Conservation (phyloP, 1,140 invertebrate species). For the Harpegnathos saltator region DNA sequence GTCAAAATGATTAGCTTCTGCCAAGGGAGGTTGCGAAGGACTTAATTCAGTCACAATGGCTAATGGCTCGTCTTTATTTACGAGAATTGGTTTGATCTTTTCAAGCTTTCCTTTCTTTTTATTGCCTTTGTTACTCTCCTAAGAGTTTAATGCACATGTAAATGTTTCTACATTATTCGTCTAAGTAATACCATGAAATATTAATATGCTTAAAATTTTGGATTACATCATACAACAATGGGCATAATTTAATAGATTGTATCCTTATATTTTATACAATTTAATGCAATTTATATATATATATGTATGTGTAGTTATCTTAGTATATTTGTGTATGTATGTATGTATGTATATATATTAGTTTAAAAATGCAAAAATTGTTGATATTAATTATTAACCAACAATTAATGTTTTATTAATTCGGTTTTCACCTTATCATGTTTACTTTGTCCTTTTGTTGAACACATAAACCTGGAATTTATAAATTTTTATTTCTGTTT, state of each 20-base stretch:
- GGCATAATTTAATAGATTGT: slow-evolving; percentile 32
- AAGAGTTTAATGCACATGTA: slow-evolving; percentile 74
- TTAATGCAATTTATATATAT: slow-evolving; percentile 4
- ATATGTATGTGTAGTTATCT: not conserved
- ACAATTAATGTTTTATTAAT: slow-evolving; percentile 49
- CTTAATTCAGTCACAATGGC: slow-evolving; percentile 79
- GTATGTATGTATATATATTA: not conserved
- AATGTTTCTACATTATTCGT: slow-evolving; percentile 59
- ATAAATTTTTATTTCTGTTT: slow-evolving; percentile 57
- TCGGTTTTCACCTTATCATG: slow-evolving; percentile 74
- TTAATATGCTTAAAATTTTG: slow-evolving; percentile 38
- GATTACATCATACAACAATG: slow-evolving; percentile 62
- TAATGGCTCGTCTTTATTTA: slow-evolving; percentile 88
- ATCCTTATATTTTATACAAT: slow-evolving; percentile 5
- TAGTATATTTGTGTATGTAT: too few relatives aligned
- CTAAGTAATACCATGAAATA: slow-evolving; percentile 16
- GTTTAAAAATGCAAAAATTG: not conserved
- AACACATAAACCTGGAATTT: slow-evolving; percentile 79
- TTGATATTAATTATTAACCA: slow-evolving; percentile 16
- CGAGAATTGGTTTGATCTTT: slow-evolving; percentile 88
- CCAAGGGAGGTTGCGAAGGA: slow-evolving; percentile 74
- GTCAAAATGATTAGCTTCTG: slow-evolving; percentile 91
- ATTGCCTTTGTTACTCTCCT: slow-evolving; percentile 82
- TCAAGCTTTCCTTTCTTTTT: slow-evolving; percentile 87
- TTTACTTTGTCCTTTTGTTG: slow-evolving; percentile 75